phyloP scores from a whole-genome alignment of 2,888 invertebrate genomes.

The Agrochola lota region DNA sequence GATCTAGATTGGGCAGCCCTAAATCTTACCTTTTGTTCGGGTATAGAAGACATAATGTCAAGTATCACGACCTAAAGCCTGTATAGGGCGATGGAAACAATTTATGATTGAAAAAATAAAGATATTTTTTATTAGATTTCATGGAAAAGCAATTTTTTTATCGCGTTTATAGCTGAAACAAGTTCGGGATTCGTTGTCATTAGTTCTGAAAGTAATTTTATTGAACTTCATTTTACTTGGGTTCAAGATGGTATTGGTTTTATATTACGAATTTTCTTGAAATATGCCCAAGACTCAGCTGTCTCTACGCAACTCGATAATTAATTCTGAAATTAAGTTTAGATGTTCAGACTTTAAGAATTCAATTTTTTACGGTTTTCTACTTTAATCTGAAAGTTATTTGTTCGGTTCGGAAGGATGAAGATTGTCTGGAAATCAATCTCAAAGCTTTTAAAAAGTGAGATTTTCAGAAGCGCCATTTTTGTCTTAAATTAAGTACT shows the following conservation, averaged over 20 bases:
- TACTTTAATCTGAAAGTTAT: constrained; percentile 24
- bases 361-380: constrained; percentile 31
- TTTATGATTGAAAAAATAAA: constrained; percentile 60
- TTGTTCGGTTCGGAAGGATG: constrained; percentile 18
- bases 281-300: not conserved
- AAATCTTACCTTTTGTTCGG: constrained; percentile 59
- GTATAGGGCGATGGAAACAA: constrained; percentile 52
- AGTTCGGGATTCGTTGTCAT: constrained; percentile 38
- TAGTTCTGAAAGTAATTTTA: constrained; percentile 50
- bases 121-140: constrained; percentile 51
- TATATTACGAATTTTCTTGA: constrained; percentile 27
- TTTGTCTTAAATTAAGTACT: constrained; percentile 19
- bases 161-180: constrained; percentile 43
- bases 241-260: constrained; percentile 23
- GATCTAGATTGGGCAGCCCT: constrained; percentile 58
- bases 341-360: constrained; percentile 5
- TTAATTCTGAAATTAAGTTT: constrained; percentile 36
- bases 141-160: constrained; percentile 55
- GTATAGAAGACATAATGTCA: constrained; percentile 75
- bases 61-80: constrained; percentile 64
- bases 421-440: constrained; percentile 10
- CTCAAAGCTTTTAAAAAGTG: constrained; percentile 2
- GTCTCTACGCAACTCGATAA: constrained; percentile 9
- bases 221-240: constrained; percentile 25
- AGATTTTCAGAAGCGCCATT: not conserved